phyloP scores from a whole-genome alignment of 92 coral and sea anemone species.

The Palythoa caribaeorum region DNA sequence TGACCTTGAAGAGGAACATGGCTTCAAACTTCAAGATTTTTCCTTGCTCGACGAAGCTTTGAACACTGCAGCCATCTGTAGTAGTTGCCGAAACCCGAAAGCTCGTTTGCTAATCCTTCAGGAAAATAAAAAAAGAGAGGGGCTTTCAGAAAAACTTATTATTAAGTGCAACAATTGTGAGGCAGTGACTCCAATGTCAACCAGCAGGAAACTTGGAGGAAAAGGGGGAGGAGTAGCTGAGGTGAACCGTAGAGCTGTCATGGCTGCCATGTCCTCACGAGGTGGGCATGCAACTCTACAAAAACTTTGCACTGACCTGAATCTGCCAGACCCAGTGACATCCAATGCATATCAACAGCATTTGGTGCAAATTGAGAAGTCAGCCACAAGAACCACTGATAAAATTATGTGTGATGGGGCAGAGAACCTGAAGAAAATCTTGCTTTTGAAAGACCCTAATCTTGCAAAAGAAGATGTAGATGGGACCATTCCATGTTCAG shows the following conservation, averaged over 20 bases:
- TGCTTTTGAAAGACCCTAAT: background rate
- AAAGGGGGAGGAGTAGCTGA: slow-evolving; percentile 24
- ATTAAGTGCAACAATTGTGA: slow-evolving; percentile 4
- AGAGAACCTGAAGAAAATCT: background rate
- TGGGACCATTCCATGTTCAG: too few relatives aligned
- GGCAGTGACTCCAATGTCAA: slow-evolving; percentile 14
- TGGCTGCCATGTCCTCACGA: slow-evolving; percentile 27
- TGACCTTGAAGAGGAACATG: background rate
- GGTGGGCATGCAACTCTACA: slow-evolving; percentile 7
- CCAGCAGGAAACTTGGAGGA: slow-evolving; percentile 18
- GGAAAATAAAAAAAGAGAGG: slow-evolving; percentile 14
- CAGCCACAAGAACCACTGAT: background rate
- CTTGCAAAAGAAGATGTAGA: too few relatives aligned
- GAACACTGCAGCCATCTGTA: slow-evolving; percentile 5
- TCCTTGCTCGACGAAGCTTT: slow-evolving; percentile 3
- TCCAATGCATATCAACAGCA: too few relatives aligned
- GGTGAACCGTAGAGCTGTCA: slow-evolving; percentile 1
- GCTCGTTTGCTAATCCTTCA: background rate
- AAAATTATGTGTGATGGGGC: background rate
- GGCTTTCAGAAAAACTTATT: background rate
- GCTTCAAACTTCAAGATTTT: background rate
- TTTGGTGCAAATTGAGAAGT: background rate
- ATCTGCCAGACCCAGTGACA: too few relatives aligned
- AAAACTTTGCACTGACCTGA: slow-evolving; percentile 14
- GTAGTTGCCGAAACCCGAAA: slow-evolving; percentile 11